Percentiles rank a stretch among this genome's conserved stretches.
Conservation (phyloP, 2,888 invertebrate species). For the Amblyjoppa fuscipennis region DNA sequence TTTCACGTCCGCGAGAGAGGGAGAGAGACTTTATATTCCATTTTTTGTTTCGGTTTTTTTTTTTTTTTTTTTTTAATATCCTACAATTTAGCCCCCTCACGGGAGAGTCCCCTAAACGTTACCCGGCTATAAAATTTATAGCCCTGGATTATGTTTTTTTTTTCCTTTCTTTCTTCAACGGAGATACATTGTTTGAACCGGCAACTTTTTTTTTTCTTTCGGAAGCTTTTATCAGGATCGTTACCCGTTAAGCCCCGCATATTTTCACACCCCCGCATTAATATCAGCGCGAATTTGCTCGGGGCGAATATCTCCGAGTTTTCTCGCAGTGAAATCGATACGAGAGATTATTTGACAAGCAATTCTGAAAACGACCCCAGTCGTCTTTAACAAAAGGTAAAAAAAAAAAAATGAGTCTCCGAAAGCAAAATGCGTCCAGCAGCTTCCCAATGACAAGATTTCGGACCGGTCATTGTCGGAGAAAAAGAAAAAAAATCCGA, state of each 20-base stretch:
- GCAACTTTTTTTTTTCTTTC: not conserved
- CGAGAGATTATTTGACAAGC: not conserved
- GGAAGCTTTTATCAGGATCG: not conserved
- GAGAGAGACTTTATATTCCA: conserved; percentile 18
- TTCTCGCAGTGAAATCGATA: not conserved
- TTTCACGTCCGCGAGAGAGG: conserved; percentile 12
- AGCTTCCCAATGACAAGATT: too few relatives aligned
- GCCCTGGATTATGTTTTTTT: not conserved
- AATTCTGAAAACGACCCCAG: not conserved
- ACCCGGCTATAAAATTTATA: conserved; percentile 33
- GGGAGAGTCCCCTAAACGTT: conserved; percentile 35
- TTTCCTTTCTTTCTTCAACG: not conserved
- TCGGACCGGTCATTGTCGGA: not conserved
- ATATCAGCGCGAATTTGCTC: not conserved
- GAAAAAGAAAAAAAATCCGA: not conserved
- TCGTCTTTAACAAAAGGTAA: not conserved
- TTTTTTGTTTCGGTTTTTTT: conserved; percentile 3
- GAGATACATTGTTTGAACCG: not conserved
- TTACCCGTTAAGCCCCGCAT: not conserved
- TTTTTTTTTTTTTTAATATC: conserved; percentile 27
- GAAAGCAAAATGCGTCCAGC: too few relatives aligned
- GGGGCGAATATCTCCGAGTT: not conserved
- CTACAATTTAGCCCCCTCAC: conserved; percentile 20
- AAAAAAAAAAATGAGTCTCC: too few relatives aligned
- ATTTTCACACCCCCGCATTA: not conserved